phyloP scores from a whole-genome alignment of 2,113 vertebrate species.

The Pardalotus punctatus region DNA sequence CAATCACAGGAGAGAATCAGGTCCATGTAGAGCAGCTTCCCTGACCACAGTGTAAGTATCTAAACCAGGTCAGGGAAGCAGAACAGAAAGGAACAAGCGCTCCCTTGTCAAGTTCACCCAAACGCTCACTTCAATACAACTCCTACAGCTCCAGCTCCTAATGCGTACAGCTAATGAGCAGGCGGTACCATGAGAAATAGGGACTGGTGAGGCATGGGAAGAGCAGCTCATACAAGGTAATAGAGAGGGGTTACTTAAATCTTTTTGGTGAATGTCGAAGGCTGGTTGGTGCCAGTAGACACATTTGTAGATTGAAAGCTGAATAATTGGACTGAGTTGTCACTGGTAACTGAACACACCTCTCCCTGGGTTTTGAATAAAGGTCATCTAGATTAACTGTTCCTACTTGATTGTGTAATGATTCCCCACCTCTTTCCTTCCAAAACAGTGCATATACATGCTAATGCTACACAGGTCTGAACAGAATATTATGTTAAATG shows the following conservation, averaged over 20 bases:
- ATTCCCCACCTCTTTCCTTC: not conserved
- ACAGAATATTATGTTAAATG: not conserved
- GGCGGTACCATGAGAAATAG: not conserved
- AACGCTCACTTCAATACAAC: not conserved
- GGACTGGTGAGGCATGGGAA: not conserved
- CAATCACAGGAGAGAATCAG: not conserved
- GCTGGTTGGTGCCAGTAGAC: not conserved
- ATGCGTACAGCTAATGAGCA: not conserved
- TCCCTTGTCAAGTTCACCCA: not conserved
- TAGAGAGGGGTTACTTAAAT: not conserved
- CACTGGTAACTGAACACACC: not conserved
- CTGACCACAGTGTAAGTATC: not conserved
- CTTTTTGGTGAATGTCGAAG: not conserved
- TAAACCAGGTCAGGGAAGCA: not conserved
- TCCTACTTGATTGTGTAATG: not conserved
- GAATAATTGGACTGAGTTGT: not conserved
- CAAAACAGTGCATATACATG: not conserved
- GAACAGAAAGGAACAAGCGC: accelerated
- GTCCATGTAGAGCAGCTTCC: not conserved
- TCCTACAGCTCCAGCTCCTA: not conserved
- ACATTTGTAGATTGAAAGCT: not conserved
- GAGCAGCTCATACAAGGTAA: not conserved
- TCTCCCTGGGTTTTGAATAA: not conserved
- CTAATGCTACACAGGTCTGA: not conserved
- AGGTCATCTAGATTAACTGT: not conserved